Percentiles rank a stretch among this genome's conserved stretches.
Evolutionary conservation across 2,797 vertebrate species (phyloP).

Genomic region (Thripadectes ignobilis): DNA sequence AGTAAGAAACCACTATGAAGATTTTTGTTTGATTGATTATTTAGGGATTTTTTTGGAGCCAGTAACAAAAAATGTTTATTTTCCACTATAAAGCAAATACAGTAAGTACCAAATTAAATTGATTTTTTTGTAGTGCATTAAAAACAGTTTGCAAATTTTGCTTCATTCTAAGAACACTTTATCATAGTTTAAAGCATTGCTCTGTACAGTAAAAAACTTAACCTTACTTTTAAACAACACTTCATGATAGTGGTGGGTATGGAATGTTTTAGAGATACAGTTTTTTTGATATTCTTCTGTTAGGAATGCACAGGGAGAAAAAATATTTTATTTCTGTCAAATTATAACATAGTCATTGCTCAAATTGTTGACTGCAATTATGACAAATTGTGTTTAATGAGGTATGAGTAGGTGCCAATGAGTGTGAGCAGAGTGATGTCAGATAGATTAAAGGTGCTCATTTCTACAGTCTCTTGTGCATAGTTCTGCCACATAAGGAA

Average conservation of each 20-base stretch:
- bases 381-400: neutral
- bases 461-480: neutral
- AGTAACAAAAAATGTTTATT: neutral
- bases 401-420: rapidly evolving
- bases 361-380: neutral
- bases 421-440: neutral
- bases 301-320: neutral
- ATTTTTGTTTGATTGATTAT: neutral
- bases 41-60: rapidly evolving
- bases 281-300: neutral
- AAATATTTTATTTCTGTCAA: neutral
- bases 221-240: neutral
- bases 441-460: neutral
- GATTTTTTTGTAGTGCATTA: neutral
- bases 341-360: neutral
- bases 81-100: neutral
- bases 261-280: neutral
- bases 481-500: neutral
- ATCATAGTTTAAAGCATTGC: neutral
- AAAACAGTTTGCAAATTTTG: neutral
- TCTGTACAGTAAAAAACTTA: neutral
- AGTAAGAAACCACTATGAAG: neutral
- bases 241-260: neutral
- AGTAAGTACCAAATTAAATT: neutral
- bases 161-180: neutral